phyloP scores from a whole-genome alignment of 2,888 invertebrate species.

The Pterostichus niger region DNA sequence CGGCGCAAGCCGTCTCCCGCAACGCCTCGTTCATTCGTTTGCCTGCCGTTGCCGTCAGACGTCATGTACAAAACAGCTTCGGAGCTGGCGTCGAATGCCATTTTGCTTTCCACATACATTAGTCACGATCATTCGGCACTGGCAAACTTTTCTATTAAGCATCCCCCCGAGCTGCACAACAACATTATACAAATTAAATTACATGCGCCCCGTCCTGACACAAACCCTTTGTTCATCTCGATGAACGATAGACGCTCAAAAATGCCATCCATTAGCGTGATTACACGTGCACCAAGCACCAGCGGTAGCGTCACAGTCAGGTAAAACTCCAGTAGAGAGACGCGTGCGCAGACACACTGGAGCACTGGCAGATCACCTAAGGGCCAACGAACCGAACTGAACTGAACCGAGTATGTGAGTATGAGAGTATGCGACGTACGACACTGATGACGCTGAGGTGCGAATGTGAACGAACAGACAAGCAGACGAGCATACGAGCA shows the following conservation, averaged over 20 bases:
- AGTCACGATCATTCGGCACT: conserved; percentile 62
- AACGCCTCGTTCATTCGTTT: conserved; percentile 24
- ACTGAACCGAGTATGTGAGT: neutral
- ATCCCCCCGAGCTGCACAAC: conserved; percentile 56
- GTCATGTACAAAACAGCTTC: conserved; percentile 54
- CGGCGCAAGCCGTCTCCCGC: conserved; percentile 14
- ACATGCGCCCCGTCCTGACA: conserved; percentile 63
- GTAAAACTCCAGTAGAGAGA: neutral
- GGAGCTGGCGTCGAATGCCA: conserved; percentile 43
- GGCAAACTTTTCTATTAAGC: conserved; percentile 65
- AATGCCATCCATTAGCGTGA: conserved; percentile 66
- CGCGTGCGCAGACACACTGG: conserved; percentile 6
- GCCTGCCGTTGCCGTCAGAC: conserved; percentile 20
- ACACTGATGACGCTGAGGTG: conserved; percentile 5
- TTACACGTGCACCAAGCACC: conserved; percentile 60
- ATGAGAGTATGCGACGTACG: neutral
- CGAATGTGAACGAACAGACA: conserved; percentile 16
- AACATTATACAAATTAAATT: conserved; percentile 66
- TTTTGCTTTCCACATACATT: conserved; percentile 61
- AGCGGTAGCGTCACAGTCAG: neutral
- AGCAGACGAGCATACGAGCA: conserved; percentile 5
- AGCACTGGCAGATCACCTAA: conserved; percentile 12
- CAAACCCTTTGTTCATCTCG: conserved; percentile 65
- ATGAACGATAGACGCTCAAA: conserved; percentile 65
- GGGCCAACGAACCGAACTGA: conserved; percentile 22